Conservation (phyloP, 1,140 invertebrate species). For the Trissolcus basalis region DNA sequence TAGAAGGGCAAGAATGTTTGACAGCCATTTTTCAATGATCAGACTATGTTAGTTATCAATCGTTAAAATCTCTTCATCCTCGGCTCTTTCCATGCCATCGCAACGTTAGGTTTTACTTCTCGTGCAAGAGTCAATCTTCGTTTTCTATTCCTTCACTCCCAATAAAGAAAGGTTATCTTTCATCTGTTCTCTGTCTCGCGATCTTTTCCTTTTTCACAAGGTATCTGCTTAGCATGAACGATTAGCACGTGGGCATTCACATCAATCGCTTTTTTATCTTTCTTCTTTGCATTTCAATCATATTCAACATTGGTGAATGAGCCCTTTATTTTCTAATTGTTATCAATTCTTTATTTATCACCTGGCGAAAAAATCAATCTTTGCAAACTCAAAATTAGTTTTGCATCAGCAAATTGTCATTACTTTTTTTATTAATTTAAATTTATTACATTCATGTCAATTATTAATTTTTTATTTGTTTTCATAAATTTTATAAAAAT, state of each 20-base stretch:
- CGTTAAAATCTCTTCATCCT: constrained; percentile 66
- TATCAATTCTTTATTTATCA: constrained; percentile 8
- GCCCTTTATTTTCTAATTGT: no score
- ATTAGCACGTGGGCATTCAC: constrained; percentile 56
- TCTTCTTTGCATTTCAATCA: neutral
- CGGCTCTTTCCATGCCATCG: constrained; percentile 54
- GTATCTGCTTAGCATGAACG: constrained; percentile 55
- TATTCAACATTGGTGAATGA: no score
- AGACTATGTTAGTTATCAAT: constrained; percentile 72
- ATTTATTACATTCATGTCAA: no score
- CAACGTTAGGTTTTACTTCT: constrained; percentile 59
- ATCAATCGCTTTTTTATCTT: constrained; percentile 23
- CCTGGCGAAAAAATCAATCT: no score
- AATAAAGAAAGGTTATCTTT: constrained; percentile 70
- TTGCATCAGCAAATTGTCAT: no score
- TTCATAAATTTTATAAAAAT: no score
- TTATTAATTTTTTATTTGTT: no score
- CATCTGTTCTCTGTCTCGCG: constrained; percentile 65
- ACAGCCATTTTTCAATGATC: constrained; percentile 76
- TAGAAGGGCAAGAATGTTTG: constrained; percentile 75
- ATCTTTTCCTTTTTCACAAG: constrained; percentile 58
- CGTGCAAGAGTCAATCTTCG: constrained; percentile 64
- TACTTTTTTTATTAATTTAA: no score
- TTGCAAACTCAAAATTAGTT: no score
- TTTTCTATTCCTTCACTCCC: constrained; percentile 69